A percentile compares a stretch with the other conserved stretches of the same genome.
Conservation (phyloP, 2,113 vertebrate species). For the Desmodus rotundus region DNA sequence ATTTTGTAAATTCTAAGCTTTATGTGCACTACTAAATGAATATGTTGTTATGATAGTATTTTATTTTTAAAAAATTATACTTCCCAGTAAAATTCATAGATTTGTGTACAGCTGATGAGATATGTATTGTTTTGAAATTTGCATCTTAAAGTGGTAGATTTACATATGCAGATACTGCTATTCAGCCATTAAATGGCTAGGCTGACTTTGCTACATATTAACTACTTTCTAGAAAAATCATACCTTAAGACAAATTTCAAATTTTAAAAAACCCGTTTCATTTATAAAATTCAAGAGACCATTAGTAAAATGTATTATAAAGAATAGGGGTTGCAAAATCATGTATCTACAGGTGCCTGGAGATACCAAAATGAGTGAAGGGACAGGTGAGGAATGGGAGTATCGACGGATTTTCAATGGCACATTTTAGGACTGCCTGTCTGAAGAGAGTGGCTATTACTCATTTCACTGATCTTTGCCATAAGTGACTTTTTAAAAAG, state of each 20-base stretch:
- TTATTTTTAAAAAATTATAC: neutral
- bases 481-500: neutral
- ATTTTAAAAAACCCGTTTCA: neutral
- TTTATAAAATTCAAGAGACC: neutral
- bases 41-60: neutral
- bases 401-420: neutral
- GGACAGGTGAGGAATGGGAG: neutral
- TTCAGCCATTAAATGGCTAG: neutral
- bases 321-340: neutral
- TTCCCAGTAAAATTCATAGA: neutral
- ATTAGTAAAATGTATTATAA: neutral
- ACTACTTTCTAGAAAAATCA: neutral
- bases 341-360: neutral
- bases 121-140: neutral
- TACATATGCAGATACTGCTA: neutral
- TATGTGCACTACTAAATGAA: neutral
- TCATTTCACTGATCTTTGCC: neutral
- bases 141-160: neutral
- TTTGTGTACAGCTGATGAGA: neutral
- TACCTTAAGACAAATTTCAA: neutral
- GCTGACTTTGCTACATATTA: neutral
- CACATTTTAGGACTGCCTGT: neutral
- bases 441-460: neutral
- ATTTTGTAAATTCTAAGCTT: neutral
- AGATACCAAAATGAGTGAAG: neutral